A percentile compares a stretch with the other conserved stretches of the same genome.
phyloP scores from a whole-genome alignment of 2,113 vertebrate species.

The Gracilinanus agilis region DNA sequence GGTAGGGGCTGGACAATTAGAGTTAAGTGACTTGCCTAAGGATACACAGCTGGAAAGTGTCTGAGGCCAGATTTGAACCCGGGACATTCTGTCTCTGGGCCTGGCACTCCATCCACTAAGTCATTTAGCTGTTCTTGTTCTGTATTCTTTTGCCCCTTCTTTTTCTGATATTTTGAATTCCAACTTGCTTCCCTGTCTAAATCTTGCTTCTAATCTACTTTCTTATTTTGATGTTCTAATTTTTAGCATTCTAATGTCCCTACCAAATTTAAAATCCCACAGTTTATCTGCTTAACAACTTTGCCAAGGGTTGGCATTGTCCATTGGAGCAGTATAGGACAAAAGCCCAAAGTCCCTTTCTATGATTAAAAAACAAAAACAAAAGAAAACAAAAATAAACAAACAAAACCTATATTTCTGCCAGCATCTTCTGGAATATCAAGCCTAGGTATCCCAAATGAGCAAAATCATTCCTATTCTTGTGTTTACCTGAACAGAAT shows the following conservation, averaged over 20 bases:
- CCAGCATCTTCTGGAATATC: neutral
- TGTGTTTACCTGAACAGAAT: neutral
- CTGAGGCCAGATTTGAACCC: no score
- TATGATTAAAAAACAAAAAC: neutral
- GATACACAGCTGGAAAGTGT: no score
- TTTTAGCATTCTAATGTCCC: neutral
- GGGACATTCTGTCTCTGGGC: no score
- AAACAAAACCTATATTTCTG: neutral
- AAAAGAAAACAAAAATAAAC: neutral
- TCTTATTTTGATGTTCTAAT: neutral
- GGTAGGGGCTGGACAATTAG: no score
- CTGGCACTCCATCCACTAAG: no score
- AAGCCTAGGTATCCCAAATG: neutral
- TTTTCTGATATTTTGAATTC: neutral
- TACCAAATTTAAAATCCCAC: neutral
- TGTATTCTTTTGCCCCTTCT: neutral
- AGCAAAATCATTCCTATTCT: neutral
- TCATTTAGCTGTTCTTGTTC: neutral
- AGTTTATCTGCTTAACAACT: neutral
- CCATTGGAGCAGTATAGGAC: neutral
- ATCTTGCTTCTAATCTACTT: neutral
- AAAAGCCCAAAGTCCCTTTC: neutral
- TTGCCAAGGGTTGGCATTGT: neutral
- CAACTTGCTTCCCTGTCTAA: neutral
- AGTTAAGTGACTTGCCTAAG: no score